Evolutionary conservation across 2,797 vertebrate species (phyloP).

Genomic region (Molossus alvarezi): DNA sequence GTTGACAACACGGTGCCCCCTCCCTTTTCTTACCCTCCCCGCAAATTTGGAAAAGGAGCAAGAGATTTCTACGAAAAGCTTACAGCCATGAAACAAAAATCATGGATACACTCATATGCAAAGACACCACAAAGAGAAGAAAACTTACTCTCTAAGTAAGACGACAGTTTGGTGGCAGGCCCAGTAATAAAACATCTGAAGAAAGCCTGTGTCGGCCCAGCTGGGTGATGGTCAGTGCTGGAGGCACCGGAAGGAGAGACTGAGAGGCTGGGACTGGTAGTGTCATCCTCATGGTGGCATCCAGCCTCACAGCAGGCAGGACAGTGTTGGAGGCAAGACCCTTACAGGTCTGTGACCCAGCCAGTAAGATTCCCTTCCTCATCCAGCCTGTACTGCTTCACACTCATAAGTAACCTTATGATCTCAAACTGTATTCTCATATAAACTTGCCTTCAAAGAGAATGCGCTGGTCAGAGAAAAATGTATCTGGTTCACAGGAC

Average conservation of each 20-base stretch:
- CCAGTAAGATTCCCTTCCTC: not conserved
- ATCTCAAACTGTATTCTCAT: not conserved
- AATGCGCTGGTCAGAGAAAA: not conserved
- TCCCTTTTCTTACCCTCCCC: not conserved
- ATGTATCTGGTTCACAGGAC: not conserved
- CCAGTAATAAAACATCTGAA: not conserved
- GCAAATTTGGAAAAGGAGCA: not conserved
- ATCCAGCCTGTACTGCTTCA: not conserved
- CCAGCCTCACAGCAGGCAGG: not conserved
- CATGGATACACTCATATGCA: not conserved
- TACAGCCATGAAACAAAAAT: not conserved
- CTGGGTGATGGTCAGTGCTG: not conserved
- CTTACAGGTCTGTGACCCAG: not conserved
- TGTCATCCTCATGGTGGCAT: not conserved
- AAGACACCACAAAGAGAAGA: not conserved
- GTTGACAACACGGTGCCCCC: not conserved
- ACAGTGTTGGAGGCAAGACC: fast-evolving
- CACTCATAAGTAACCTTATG: not conserved
- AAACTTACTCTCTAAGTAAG: not conserved
- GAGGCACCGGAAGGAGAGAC: not conserved
- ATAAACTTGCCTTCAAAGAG: not conserved
- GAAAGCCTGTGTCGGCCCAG: not conserved
- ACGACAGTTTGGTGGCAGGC: not conserved
- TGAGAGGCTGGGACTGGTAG: too few species aligned
- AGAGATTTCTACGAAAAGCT: not conserved